Base-by-base conservation (phyloP, 1,140 invertebrate genomes). In the Hormaphis cornu region DNA sequence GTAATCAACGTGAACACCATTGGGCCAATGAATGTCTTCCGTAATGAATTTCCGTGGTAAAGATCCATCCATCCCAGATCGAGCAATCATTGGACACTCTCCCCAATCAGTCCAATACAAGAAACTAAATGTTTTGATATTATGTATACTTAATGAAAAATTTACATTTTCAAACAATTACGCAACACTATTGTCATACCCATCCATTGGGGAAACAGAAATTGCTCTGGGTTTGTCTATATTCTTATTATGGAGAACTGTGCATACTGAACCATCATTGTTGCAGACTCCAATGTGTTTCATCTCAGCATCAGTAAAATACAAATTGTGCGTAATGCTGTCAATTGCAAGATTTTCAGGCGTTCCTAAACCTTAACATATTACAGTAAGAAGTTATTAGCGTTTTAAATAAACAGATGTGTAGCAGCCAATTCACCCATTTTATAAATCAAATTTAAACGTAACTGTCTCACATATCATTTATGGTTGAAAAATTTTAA, bases 91-190 rank as follows among this genome's bases (percentile, higher is more conserved):
- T 0, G 90, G 84, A 24, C 81, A 80, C 9, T 80, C 74, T 10
- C 87, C 87, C 89, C 89, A 93, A 76, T 94, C 90, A 2, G 86
- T 86, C 92, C 92, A 95, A 76, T 87, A 95, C 83, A 95, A 86
- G 53, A 81, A 76, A 7, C 87, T 88, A 72, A 58, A 79, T 73
- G 66, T 0, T 42, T 52, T 35, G 3, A 58, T 26, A 37, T 70
- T 26, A 26, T 14, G 7, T 28, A 22, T 26, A n/a, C 26, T 18
- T 18, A 8, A 20, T 59, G 26, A 70, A 33, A 24, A 0, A 26
- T 14, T 52, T 22, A 20, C 30, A 50, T 28, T 40, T 44, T 48
- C 22, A 71, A 46, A 22, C 18, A 56, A 70, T 33, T 37, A 63
- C 28, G 18, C 14, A 22, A 20, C 10, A 20, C 10, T 35, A 35